Evolutionary conservation across 2,888 invertebrate species (phyloP).

Genomic region (Melitaea athalia): DNA sequence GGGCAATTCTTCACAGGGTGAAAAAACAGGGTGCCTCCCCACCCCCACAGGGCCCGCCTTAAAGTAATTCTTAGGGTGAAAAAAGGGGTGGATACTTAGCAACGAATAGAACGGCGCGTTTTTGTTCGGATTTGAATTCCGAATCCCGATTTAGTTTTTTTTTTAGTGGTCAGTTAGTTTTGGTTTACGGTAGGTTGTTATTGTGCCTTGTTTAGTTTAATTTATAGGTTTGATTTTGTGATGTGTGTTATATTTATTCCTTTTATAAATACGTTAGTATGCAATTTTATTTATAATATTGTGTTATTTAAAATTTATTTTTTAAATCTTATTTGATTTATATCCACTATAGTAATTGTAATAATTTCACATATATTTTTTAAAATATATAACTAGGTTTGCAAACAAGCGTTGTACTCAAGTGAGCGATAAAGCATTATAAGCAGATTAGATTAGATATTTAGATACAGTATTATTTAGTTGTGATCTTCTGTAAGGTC

Average conservation of each 20-base stretch:
- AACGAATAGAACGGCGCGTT: conserved; percentile 67
- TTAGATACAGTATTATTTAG: too few relatives aligned
- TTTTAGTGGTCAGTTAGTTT: conserved; percentile 17
- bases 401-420: too few relatives aligned
- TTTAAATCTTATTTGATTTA: too few relatives aligned
- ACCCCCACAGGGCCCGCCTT: conserved; percentile 68
- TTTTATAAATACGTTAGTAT: too few relatives aligned
- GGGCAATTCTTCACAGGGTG: conserved; percentile 82
- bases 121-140: conserved; percentile 51
- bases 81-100: conserved; percentile 81
- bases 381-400: too few relatives aligned
- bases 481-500: too few relatives aligned
- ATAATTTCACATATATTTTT: too few relatives aligned
- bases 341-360: too few relatives aligned
- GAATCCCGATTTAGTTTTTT: conserved; percentile 30
- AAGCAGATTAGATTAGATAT: too few relatives aligned
- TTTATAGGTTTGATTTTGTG: background rate
- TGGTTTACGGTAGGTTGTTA: conserved; percentile 12
- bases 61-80: conserved; percentile 78
- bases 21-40: conserved; percentile 64
- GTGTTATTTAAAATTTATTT: too few relatives aligned
- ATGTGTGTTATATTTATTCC: background rate
- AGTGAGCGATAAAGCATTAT: too few relatives aligned
- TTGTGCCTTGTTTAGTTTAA: conserved; percentile 9
- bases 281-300: too few relatives aligned